A percentile compares a stretch with the other conserved stretches of the same genome.
phyloP scores from a whole-genome alignment of 2,888 invertebrate species.

The Morinoia aosen region DNA sequence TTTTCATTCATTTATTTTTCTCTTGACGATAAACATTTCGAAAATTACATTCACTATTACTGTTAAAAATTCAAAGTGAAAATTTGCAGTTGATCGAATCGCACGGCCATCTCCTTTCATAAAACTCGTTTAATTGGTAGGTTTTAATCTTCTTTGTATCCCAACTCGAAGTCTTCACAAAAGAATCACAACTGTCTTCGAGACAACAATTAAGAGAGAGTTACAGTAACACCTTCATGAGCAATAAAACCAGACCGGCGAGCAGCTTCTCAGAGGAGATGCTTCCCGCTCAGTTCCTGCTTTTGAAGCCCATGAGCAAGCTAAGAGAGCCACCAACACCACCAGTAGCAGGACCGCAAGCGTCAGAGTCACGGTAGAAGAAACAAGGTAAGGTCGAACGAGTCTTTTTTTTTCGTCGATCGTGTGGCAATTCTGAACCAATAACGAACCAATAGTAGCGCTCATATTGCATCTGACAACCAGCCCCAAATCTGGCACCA shows the following conservation, averaged over 20 bases:
- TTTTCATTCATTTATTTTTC: no score
- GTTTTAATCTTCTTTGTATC: background rate
- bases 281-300: background rate
- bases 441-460: no score
- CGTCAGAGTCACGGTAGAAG: background rate
- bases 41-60: background rate
- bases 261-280: background rate
- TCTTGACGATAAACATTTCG: no score
- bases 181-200: background rate
- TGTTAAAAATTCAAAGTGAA: no score
- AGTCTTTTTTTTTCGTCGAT: no score
- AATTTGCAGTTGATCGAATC: background rate
- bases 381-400: no score
- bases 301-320: slow-evolving; percentile 21
- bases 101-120: background rate
- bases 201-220: background rate
- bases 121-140: background rate
- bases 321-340: background rate
- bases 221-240: background rate
- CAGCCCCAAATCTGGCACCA: no score
- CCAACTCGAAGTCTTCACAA: background rate
- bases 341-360: background rate
- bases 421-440: no score
- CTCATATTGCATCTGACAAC: no score
- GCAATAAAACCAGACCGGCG: background rate